These are phyloP conservation scores for Saguinus imperator DNA, from an alignment of 2,113 vertebrate genomes.

Conservation along the genomic window DNA sequence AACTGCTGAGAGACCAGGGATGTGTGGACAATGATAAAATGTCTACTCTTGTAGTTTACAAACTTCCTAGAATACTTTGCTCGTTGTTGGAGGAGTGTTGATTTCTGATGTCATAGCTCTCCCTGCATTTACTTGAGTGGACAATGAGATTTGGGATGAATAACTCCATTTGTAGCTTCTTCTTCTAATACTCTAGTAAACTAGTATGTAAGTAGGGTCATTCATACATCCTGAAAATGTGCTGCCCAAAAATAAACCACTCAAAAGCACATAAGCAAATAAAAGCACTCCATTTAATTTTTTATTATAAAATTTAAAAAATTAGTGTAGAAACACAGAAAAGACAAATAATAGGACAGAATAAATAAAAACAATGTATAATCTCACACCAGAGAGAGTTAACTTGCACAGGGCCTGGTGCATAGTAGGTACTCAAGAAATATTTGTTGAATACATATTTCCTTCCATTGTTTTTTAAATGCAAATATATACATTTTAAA, in stretches of 20 bases:
- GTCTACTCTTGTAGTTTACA: slow-evolving; percentile 62
- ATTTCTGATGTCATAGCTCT: neutral
- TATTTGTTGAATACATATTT: neutral
- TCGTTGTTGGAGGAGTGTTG: neutral
- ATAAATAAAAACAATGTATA: neutral
- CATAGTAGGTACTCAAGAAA: neutral
- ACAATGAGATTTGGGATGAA: neutral
- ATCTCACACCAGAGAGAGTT: neutral
- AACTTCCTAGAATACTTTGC: slow-evolving; percentile 13
- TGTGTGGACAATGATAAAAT: neutral
- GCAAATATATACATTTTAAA: neutral
- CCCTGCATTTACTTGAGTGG: neutral
- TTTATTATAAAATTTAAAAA: slow-evolving; percentile 10
- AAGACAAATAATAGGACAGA: neutral
- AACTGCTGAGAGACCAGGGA: slow-evolving; percentile 39
- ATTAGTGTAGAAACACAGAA: neutral
- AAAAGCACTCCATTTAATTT: neutral
- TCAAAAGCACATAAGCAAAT: neutral
- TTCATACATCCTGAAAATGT: neutral
- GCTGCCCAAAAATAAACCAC: neutral
- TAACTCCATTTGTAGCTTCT: neutral
- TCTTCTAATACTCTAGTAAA: neutral
- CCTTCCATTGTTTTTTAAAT: neutral
- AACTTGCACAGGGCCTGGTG: neutral
- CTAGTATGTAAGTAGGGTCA: neutral